These are phyloP conservation scores for Bambusicola thoracicus DNA, from an alignment of 2,113 vertebrate genomes.

Conservation along the genomic window DNA sequence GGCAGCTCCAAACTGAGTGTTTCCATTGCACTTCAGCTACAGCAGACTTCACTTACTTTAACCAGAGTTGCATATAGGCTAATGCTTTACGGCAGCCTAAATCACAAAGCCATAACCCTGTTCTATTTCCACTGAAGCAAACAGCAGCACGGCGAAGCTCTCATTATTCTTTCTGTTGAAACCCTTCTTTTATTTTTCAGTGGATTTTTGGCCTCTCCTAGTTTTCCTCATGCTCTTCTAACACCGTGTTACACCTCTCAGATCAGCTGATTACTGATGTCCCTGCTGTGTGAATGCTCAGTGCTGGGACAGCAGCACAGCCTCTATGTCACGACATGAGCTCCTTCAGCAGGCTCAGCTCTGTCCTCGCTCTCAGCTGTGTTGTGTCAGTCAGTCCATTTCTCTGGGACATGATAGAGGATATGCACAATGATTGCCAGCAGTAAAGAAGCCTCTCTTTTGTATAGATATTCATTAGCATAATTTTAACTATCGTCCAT, in stretches of 20 bases:
- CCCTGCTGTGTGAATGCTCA: not conserved
- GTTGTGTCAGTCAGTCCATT: not conserved
- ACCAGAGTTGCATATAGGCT: not conserved
- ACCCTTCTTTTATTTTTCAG: not conserved
- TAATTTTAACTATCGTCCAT: not conserved
- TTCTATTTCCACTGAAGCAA: slow-evolving; percentile 17
- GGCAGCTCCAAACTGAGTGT: not conserved
- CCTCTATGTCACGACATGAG: not conserved
- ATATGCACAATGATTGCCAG: not conserved
- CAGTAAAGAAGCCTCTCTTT: not conserved
- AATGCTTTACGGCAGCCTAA: not conserved
- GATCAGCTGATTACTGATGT: not conserved
- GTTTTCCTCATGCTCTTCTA: not conserved
- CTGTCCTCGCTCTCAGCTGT: not conserved
- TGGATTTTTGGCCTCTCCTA: not conserved
- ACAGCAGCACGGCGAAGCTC: not conserved
- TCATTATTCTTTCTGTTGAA: not conserved
- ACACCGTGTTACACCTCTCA: fast-evolving
- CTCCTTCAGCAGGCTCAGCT: not conserved
- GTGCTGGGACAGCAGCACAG: not conserved
- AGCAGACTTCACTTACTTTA: slow-evolving; percentile 20
- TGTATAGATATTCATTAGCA: not conserved
- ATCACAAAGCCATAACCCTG: not conserved
- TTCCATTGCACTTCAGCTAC: not conserved
- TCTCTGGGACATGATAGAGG: not conserved